These are phyloP conservation scores for Eupsilia transversa DNA, from an alignment of 2,888 invertebrate genomes.

Conservation along the genomic window DNA sequence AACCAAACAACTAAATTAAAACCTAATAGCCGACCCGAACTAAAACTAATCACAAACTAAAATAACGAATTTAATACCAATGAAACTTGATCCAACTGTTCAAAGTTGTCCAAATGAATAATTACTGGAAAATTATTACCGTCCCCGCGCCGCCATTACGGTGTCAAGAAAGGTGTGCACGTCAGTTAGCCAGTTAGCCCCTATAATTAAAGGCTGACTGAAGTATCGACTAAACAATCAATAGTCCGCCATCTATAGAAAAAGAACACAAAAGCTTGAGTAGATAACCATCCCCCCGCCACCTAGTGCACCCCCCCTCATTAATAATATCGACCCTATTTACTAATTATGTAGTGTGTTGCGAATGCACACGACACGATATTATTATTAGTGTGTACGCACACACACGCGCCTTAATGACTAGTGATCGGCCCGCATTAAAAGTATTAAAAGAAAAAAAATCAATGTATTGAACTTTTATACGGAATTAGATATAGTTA, in stretches of 20 bases:
- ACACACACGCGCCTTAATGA: slow-evolving; percentile 72
- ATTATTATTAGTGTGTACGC: slow-evolving; percentile 61
- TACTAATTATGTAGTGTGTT: slow-evolving; percentile 89
- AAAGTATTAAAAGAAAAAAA: slow-evolving; percentile 81
- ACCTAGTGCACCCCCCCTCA: slow-evolving; percentile 81
- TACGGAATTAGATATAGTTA: slow-evolving; percentile 81
- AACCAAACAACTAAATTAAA: slow-evolving; percentile 41
- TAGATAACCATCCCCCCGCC: slow-evolving; percentile 87
- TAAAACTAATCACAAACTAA: slow-evolving; percentile 66
- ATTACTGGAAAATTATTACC: slow-evolving; percentile 85
- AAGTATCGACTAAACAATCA: slow-evolving; percentile 89
- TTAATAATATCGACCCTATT: slow-evolving; percentile 90
- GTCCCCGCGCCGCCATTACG: slow-evolving; percentile 82
- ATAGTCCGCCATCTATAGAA: slow-evolving; percentile 85
- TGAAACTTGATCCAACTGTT: slow-evolving; percentile 77
- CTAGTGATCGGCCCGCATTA: slow-evolving; percentile 84
- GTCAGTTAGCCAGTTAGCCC: slow-evolving; percentile 85
- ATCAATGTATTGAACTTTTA: slow-evolving; percentile 80
- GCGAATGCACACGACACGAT: slow-evolving; percentile 87
- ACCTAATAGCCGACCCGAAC: slow-evolving; percentile 38
- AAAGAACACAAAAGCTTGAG: slow-evolving; percentile 89
- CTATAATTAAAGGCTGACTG: slow-evolving; percentile 86
- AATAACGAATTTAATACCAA: slow-evolving; percentile 68
- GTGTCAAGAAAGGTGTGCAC: slow-evolving; percentile 88
- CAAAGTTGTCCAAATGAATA: slow-evolving; percentile 85